Evolutionary conservation across 2,888 invertebrate genomes (phyloP).

Genomic region (Ennomos erosarius): DNA sequence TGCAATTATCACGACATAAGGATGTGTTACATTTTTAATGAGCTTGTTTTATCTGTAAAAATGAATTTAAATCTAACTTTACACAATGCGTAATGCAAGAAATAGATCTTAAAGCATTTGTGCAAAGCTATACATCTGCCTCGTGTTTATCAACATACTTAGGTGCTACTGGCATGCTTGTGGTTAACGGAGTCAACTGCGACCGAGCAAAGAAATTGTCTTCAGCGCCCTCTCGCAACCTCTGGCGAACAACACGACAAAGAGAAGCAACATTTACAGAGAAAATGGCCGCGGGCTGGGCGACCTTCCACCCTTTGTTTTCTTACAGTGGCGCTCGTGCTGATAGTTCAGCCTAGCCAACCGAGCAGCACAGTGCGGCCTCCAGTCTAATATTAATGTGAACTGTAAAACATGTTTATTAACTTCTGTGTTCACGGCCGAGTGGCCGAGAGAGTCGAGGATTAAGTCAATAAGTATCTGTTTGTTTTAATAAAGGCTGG

Average conservation of each 20-base stretch:
- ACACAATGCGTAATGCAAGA: neutral
- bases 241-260: conserved; percentile 70
- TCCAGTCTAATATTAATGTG: conserved; percentile 57
- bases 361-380: conserved; percentile 52
- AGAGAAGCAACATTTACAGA: conserved; percentile 73
- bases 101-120: neutral
- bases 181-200: conserved; percentile 68
- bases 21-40: no score
- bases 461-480: conserved; percentile 38
- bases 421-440: conserved; percentile 42
- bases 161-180: conserved; percentile 53
- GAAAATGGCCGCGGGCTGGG: conserved; percentile 75
- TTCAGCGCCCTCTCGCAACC: conserved; percentile 68
- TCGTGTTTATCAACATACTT: neutral
- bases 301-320: conserved; percentile 75
- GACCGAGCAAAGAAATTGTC: conserved; percentile 60
- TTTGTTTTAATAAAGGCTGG: conserved; percentile 31
- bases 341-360: conserved; percentile 57
- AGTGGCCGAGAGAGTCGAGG: conserved; percentile 30
- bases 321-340: conserved; percentile 58
- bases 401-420: conserved; percentile 58
- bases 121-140: conserved; percentile 11
- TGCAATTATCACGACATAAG: no score
- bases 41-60: no score
- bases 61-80: neutral